Conservation (phyloP, 2,888 invertebrate genomes). For the Oscheius myriophilus region DNA sequence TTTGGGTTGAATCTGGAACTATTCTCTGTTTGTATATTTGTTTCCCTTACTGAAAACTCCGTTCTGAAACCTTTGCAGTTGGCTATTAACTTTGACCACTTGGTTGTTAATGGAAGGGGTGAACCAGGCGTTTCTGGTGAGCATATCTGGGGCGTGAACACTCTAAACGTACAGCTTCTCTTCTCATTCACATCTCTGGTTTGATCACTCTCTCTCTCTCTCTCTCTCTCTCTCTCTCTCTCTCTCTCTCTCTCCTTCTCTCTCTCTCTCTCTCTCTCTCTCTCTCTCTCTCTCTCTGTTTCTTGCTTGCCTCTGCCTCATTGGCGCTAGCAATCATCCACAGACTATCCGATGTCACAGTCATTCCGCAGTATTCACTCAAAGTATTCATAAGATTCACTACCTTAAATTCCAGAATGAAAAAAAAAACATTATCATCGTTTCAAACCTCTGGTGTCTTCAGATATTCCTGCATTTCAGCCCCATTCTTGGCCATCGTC, state of each 20-base stretch:
- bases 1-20: slow-evolving; percentile 35
- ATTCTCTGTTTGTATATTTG: too few species aligned
- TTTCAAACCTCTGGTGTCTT: not conserved
- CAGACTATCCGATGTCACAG: slow-evolving; percentile 34
- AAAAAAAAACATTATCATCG: too few species aligned
- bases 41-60: slow-evolving; percentile 50
- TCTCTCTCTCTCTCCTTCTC: too few species aligned
- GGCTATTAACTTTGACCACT: slow-evolving; percentile 39
- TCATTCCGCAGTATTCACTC: too few species aligned
- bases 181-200: too few species aligned
- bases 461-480: slow-evolving; percentile 38
- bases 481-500: slow-evolving; percentile 43
- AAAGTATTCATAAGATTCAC: too few species aligned
- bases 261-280: too few species aligned
- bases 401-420: too few species aligned
- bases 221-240: too few species aligned
- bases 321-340: slow-evolving; percentile 44
- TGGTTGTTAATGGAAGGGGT: slow-evolving; percentile 33
- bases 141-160: too few species aligned
- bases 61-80: slow-evolving; percentile 47
- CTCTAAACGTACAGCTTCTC: too few species aligned
- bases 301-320: slow-evolving; percentile 46
- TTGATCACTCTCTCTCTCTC: slow-evolving; percentile 28
- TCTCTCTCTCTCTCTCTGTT: too few species aligned
- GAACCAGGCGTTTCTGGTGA: slow-evolving; percentile 37